Base-by-base conservation (phyloP, 2,113 vertebrate genomes). In the Rhizomys pruinosus region DNA sequence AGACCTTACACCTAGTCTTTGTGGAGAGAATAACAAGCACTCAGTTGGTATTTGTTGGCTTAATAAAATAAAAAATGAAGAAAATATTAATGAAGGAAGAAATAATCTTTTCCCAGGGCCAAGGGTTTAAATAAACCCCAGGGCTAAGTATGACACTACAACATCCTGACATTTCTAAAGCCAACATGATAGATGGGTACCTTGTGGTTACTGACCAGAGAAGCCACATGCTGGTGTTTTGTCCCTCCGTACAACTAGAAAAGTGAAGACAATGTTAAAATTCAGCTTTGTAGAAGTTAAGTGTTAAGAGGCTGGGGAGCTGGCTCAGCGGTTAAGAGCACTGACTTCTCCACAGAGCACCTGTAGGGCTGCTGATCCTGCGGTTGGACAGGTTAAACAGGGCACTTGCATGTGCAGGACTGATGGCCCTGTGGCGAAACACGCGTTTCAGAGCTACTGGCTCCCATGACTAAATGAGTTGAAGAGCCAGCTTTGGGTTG, bases 211-310 rank as follows among this genome's bases (percentile, higher is more conserved):
- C 68, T 69, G 84, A 63, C 64, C 34, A 78, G 55, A 42, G 74
- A 63, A 42, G 44, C n/a, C 20, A 37, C 79, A 84, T 42, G 42
- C 80, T 91, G 77, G 17, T 39, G 39, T 63, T 61, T 12, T 73
- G 87, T 90, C 77, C 76, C 52, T 84, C 90, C 34, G 78, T 32
- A 61, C 37, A 91, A 61, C 11, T 61, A 29, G 47, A 25, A 87
- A 79, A 55, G 59, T 59, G 52, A 77, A 11, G 84, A 66, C 44
- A 39, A 61, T 7, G 20, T 91, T 87, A 72, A 80, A 47, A 87
- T 84, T 85, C 55, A 68, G 55, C 81, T 93, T 73, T 25, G n/a
- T 47, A 59, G 87, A 95, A 87, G 37, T 82, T 63, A 82, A 94
- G 87, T 84, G n/a, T 89, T 96, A n/a, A n/a, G n/a, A n/a, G n/a